phyloP scores from a whole-genome alignment of 2,888 invertebrate genomes.

The Diachrysia chrysitis region DNA sequence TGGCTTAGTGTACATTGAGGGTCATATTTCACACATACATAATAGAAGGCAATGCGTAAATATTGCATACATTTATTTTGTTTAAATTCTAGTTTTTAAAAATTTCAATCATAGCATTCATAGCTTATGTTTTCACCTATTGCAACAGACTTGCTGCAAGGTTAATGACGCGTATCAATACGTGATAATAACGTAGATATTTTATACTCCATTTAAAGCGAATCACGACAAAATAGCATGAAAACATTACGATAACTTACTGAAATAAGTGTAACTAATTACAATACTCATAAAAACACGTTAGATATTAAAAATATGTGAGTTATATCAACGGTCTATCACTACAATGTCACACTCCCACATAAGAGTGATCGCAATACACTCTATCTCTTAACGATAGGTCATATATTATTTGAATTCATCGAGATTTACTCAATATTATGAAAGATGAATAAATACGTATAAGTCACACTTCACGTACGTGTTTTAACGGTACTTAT shows the following conservation, averaged over 20 bases:
- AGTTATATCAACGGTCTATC: constrained; percentile 40
- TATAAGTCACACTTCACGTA: constrained; percentile 39
- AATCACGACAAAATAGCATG: constrained; percentile 19
- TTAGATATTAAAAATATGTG: constrained; percentile 38
- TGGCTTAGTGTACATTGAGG: background rate
- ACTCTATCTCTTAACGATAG: constrained; percentile 54
- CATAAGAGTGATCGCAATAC: constrained; percentile 41
- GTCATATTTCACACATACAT: background rate
- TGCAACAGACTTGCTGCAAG: background rate
- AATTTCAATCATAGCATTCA: background rate
- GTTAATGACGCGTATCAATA: background rate
- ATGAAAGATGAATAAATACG: constrained; percentile 37
- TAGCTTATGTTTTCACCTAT: background rate
- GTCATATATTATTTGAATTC: constrained; percentile 52
- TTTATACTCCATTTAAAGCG: background rate
- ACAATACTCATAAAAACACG: constrained; percentile 36
- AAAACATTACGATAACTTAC: constrained; percentile 35
- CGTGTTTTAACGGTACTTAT: constrained; percentile 57
- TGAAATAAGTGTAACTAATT: constrained; percentile 36
- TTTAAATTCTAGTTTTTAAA: background rate
- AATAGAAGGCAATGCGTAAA: background rate
- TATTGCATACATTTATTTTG: too few species aligned
- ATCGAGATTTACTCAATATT: constrained; percentile 59
- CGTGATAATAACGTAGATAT: background rate
- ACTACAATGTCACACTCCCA: constrained; percentile 51